Evolutionary conservation across 2,113 vertebrate genomes (phyloP), one percentile per base, ranked within the genome.

Genomic region (Psophia crepitans): DNA sequence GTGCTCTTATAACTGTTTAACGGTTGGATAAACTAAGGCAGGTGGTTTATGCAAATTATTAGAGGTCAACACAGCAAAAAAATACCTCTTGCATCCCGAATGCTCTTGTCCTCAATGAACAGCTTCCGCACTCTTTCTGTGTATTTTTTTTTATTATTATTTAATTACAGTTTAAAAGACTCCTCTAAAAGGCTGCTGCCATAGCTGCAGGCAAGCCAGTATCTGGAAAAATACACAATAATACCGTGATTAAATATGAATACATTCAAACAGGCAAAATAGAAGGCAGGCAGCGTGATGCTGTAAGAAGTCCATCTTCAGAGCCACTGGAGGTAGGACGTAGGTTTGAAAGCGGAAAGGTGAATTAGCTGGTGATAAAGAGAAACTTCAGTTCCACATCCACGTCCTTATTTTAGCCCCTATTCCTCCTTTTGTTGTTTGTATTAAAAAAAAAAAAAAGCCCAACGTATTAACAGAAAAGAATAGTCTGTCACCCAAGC

Each of bases 241-340:
- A 90, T 63, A 81, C 17, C 8, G 12, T 92, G 79, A 92, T 95
- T 93, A 97, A 95, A 95, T 84, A 94, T 81, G 61, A 86, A 96
- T 84, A 71, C 71, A 84, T 61, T 80, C 44, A 93, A 93, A 76
- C 26, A 44, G 53, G 28, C 21, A 60, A 90, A 94, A 86, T 84
- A 86, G 1, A 3, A 93, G 60, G 27, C 37, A 68, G 43, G 60
- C 33, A 81, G 69, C 66, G 69, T 0, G 0, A 56, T 39, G 30
- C 49, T 88, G 8, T 35, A 73, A 53, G 28, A 87, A 80, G 14
- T 51, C 58, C n/a, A 39, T 43, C 33, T 77, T 86, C 68, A 86
- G 51, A 92, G 49, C 44, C 64, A n/a, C 41, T 46, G 33, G 43
- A 66, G 26, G 51, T 39, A 17, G 12, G 12, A 61, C 20, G 33